Evolutionary conservation across 2,797 vertebrate genomes (phyloP), one percentile per base, ranked within the genome.

Genomic region (Poliocrania exsul): DNA sequence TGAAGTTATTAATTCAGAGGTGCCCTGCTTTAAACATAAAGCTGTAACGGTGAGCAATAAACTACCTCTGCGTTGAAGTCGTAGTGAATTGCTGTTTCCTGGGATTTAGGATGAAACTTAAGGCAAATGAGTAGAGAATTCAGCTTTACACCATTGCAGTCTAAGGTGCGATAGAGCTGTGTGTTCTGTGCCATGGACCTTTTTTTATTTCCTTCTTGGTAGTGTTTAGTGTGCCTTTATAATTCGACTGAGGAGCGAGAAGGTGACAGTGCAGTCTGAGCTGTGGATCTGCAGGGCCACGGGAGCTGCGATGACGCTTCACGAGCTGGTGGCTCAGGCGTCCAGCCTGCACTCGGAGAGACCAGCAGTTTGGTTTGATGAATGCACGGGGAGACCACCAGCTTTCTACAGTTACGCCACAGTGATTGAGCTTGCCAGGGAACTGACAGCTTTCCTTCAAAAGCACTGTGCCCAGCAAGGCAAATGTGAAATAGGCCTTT

Each of bases 361-460:
- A 46, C 86, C 60, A 3, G 99, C 99, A 1, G 98, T 99, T 6
- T 98, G 97, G 8, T 99, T 98, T 67, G 98, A 99, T 77, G 86
- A 87, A 10, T 97, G 98, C 42, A 64, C 84, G 0, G 86, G 40
- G 31, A 71, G 93, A 6, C 91, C 94, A 25, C 94, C 96, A 1
- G 56, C 81, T 33, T 96, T 38, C 33, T 93, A 97, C 60, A 97
- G 97, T 0, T 99, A 99, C n/a, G 46, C 70, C 8, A 97, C 97
- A 0, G 31, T 99, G 88, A 5, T 93, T 6, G 42, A 84, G 5
- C 93, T 97, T 11, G 97, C 98, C 6, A 8, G 9, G 9, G 97
- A 98, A 33, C 97, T 99, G 50, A 95, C 98, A 16, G 16, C 21
- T 46, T 96, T 97, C 49, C 95, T 99, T 9, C 97, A 57, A 4